A percentile compares a stretch with the other conserved stretches of the same genome.
These are phyloP conservation scores for Labrus mixtus DNA, from an alignment of 2,113 vertebrate species.

Conservation along the genomic window DNA sequence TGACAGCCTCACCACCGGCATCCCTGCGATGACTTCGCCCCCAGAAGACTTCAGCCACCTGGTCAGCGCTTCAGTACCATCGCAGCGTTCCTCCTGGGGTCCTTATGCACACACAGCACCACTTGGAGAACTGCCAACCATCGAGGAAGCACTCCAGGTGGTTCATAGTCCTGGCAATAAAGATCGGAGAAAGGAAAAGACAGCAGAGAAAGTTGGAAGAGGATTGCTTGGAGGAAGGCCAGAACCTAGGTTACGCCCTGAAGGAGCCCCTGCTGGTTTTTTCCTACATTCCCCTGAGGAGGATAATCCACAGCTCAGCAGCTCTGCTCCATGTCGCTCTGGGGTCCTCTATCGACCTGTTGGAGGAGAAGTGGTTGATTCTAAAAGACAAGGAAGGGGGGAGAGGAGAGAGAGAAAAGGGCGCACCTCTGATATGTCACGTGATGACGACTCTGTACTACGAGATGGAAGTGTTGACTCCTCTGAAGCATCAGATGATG, in stretches of 20 bases:
- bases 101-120: slow-evolving; percentile 59
- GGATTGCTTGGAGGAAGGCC: slow-evolving; percentile 51
- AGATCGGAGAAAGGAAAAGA: slow-evolving; percentile 54
- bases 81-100: slow-evolving; percentile 69
- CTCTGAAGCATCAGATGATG: slow-evolving; percentile 81
- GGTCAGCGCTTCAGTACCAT: slow-evolving; percentile 67
- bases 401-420: slow-evolving; percentile 52
- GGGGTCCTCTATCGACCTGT: slow-evolving; percentile 74
- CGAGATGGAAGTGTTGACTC: slow-evolving; percentile 84
- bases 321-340: slow-evolving; percentile 81
- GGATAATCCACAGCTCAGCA: slow-evolving; percentile 73
- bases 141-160: slow-evolving; percentile 89
- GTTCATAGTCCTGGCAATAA: slow-evolving; percentile 76
- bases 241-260: slow-evolving; percentile 88
- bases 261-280: slow-evolving; percentile 91
- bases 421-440: slow-evolving; percentile 59
- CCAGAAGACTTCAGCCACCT: slow-evolving; percentile 84
- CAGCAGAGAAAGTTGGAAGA: slow-evolving; percentile 49
- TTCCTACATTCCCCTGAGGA: slow-evolving; percentile 88
- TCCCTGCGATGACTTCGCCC: slow-evolving; percentile 76
- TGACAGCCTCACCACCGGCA: slow-evolving; percentile 84
- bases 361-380: slow-evolving; percentile 47
- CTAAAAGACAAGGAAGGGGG: slow-evolving; percentile 40
- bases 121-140: slow-evolving; percentile 87
- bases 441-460: slow-evolving; percentile 82